Base-by-base conservation (phyloP, 2,113 vertebrate genomes). In the Halichoerus grypus region DNA sequence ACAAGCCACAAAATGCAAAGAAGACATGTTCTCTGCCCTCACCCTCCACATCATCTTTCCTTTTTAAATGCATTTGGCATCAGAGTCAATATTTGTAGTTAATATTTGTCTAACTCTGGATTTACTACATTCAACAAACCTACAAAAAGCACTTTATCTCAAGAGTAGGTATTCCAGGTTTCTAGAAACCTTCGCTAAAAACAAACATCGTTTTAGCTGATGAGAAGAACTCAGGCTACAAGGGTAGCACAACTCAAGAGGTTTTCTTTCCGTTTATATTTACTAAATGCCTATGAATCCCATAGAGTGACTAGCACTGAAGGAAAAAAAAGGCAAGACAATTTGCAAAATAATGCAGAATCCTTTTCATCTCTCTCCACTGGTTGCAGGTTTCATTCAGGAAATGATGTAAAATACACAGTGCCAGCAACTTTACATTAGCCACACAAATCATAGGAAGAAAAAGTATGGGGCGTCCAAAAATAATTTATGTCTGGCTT, bases 351-450 rank as follows among this genome's bases (percentile, higher is more conserved):
- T 36, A 1, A 97, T 83, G 10, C 63, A 91, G 76, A 95, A 71
- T 93, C 14, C 76, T 94, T 92, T 80, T 76, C 83, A 42, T 88
- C 80, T 83, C n/a, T 87, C 69, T 80, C 42, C 18, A 69, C 55
- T 88, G 79, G 33, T 79, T 88, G 72, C 36, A 24, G 61, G 10
- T 92, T 91, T 89, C 86, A 95, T 69, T 92, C 83, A 83, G 74
- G 84, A 96, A 94, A 57, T 94, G 61, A 97, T 89, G 89, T 97
- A 97, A 97, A 96, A 96, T 46, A 92, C 74, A 91, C 31, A 39
- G 55, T 95, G 97, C 76, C 82, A 97, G 91, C 26, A 97, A 95
- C 57, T 97, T 61, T 91, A 91, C 10, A 72, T 79, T 86, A 97
- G 59, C 59, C 59, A 94, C 69, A 94, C 63, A 97, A 97, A 96